Base-by-base conservation (phyloP, 92 coral and sea anemone species). In the Ricordea florida region DNA sequence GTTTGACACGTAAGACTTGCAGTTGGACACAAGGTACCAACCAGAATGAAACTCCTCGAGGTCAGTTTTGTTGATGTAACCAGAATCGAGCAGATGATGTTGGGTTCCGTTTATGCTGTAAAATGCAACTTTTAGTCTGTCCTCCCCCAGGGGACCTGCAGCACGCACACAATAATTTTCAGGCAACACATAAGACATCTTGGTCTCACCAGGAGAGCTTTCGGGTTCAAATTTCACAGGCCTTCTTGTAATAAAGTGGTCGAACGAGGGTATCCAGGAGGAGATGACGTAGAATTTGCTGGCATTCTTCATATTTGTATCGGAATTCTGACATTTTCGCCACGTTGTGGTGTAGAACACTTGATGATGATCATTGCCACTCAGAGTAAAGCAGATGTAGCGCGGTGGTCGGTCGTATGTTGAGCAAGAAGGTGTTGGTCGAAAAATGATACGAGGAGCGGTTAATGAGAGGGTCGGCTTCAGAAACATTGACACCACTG, bases 341-440 rank as follows among this genome's bases (percentile, higher is more conserved):
- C 82, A 75, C 14, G 62, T 75, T 28, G 82, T 75, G 11, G 50
- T 61, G 72, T 75, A 75, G 52, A 45, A 62, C 42, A 32, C 72
- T 17, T 45, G 24, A 29, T 49, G 29, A 33, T 37, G 72, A 33
- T 31, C 58, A 25, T 16, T 11, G 35, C 42, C 72, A 58, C 55
- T 55, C 28, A 62, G 57, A 10, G 82, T 75, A 25, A 75, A 58
- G 53, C 72, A 75, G 18, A 75, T 57, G 60, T 61, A 61, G 32
- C 72, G 72, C 27, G 82, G 21, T 14, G 82, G 82, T 3, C 36
- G 59, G 72, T 75, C 72, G 41, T 44, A 75, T 17, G 58, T 75
- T 22, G 82, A 75, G 29, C 82, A 75, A 16, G 82, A 75, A 2
- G 82, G 82, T 10, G 82, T 75, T 2, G 82, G 82, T 31, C 82